These are phyloP conservation scores for Syrrhaptes paradoxus DNA, from an alignment of 2,113 vertebrate species.

Conservation along the genomic window DNA sequence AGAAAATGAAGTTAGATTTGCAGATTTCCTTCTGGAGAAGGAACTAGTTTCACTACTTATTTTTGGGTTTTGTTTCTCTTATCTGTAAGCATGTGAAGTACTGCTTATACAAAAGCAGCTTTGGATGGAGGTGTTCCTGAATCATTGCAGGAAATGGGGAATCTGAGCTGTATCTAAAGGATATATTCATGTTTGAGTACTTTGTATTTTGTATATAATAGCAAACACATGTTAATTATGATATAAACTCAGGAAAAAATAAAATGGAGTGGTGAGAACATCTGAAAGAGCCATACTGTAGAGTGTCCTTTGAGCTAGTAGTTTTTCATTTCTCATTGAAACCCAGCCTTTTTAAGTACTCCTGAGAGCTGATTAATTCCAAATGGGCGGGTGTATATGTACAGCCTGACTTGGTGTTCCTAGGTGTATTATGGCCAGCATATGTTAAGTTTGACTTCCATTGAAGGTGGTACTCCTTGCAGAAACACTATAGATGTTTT, in stretches of 20 bases:
- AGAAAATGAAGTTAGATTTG: not conserved
- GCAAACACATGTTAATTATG: not conserved
- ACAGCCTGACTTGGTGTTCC: not conserved
- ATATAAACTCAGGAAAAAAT: not conserved
- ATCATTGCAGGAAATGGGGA: not conserved
- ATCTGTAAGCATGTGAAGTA: not conserved
- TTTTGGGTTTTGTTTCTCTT: not conserved
- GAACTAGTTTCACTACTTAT: not conserved
- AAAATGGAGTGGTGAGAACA: not conserved
- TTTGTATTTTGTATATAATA: not conserved
- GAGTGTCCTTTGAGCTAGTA: not conserved
- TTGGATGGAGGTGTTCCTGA: not conserved
- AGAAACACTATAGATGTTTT: not conserved
- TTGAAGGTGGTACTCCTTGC: not conserved
- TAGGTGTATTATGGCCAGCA: not conserved
- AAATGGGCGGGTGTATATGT: not conserved
- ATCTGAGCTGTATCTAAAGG: not conserved
- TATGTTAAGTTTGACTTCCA: not conserved
- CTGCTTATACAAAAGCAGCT: not conserved
- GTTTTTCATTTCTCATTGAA: not conserved
- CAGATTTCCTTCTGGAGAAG: not conserved
- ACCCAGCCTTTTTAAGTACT: not conserved
- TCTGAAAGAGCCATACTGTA: not conserved
- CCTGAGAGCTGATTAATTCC: not conserved
- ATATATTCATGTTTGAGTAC: not conserved